Base-by-base conservation (phyloP, 2,113 vertebrate species). In the Myanophis thanlyinensis region DNA sequence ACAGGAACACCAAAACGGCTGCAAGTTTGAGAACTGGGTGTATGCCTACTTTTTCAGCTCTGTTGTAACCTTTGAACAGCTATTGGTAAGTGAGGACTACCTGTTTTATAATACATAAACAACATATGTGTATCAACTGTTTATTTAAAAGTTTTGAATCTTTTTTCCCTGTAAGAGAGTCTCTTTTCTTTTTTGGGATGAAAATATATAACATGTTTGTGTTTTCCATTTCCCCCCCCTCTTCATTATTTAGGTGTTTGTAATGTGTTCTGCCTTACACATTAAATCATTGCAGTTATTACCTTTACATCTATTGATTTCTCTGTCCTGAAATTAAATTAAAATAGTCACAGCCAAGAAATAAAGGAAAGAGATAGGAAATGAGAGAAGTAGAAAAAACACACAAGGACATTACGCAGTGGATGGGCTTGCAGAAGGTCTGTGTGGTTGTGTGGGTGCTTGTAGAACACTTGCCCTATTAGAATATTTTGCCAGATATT, bases 311-410 rank as follows among this genome's bases (percentile, higher is more conserved):
- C 59, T 62, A 62, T 62, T 62, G 59, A 62, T 30, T 62, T 62
- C 11, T 62, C 10, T 62, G n/a, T 13, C 10, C 59, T 62, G 59
- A 62, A 62, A 62, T 62, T 30, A 62, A 62, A 62, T 62, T n/a
- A 62, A 62, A 62, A 30, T 62, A n/a, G 10, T 30, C 59, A n/a
- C 27, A 62, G 3, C 10, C 27, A 62, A 62, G 27, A 62, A n/a
- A 62, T 30, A 62, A 62, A 62, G 11, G 59, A 12, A 62, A 62
- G 59, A 62, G 59, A 62, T n/a, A 62, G 59, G 10, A n/a, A 62
- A n/a, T 0, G 3, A 62, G 27, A n/a, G 1, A 12, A 4, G 4
- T 3, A 56, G 9, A 56, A 5, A 25, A 22, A 3, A 2, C 49
- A 51, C 12, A 10, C 20, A 10, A n/a, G 59, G 27, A n/a, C 27